Percentiles rank a stretch among this genome's conserved stretches.
These are phyloP conservation scores for Plusia festucae DNA, from an alignment of 2,888 invertebrate species.

Conservation along the genomic window DNA sequence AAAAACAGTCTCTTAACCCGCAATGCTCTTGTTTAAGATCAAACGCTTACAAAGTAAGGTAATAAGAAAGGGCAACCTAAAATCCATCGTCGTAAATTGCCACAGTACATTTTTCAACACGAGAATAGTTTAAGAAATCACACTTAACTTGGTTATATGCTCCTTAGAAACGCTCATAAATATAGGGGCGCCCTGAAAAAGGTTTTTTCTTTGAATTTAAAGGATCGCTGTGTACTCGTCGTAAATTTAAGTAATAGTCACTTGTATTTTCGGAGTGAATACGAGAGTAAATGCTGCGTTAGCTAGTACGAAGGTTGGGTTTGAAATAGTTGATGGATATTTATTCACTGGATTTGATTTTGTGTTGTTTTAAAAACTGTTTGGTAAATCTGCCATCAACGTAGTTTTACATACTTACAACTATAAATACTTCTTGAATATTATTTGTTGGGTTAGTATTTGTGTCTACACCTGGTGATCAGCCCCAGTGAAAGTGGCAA, in stretches of 20 bases:
- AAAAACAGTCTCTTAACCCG: background rate
- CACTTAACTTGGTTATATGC: slow-evolving; percentile 71
- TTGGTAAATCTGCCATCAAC: background rate
- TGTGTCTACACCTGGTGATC: too few relatives aligned
- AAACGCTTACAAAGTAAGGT: slow-evolving; percentile 32
- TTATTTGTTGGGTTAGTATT: too few relatives aligned
- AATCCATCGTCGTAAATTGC: slow-evolving; percentile 51
- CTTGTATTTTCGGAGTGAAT: slow-evolving; percentile 56
- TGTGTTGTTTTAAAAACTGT: background rate
- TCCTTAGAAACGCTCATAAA: slow-evolving; percentile 57
- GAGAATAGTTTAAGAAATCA: slow-evolving; percentile 60
- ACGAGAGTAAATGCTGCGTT: slow-evolving; percentile 40
- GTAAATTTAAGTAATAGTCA: slow-evolving; percentile 72
- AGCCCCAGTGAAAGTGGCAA: too few relatives aligned
- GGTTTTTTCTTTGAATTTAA: slow-evolving; percentile 73
- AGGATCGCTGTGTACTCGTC: slow-evolving; percentile 68
- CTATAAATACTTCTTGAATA: too few relatives aligned
- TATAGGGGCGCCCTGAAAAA: slow-evolving; percentile 65
- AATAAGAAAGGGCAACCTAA: slow-evolving; percentile 35
- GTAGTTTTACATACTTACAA: background rate
- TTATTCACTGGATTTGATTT: background rate
- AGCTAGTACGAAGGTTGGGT: slow-evolving; percentile 13
- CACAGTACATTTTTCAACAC: slow-evolving; percentile 52
- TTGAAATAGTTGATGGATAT: slow-evolving; percentile 19
- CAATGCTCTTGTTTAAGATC: slow-evolving; percentile 25